Evolutionary conservation across 2,888 invertebrate genomes (phyloP).

Genomic region (Eupithecia tripunctaria): DNA sequence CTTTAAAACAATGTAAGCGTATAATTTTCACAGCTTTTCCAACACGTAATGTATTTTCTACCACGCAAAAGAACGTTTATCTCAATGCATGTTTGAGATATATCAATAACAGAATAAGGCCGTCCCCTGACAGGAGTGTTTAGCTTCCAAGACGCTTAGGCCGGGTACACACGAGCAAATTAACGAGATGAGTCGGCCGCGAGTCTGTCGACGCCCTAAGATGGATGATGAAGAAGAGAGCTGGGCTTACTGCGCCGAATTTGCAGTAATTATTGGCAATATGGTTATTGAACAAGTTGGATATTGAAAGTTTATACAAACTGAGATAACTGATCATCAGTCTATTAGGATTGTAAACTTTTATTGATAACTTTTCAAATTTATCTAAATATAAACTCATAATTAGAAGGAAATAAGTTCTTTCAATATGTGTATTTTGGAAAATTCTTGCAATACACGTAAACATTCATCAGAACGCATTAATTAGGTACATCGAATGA

Average conservation of each 20-base stretch:
- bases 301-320: too few species aligned
- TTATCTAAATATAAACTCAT: too few species aligned
- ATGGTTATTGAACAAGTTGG: neutral
- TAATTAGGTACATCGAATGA: too few species aligned
- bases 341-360: too few species aligned
- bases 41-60: neutral
- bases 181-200: constrained; percentile 68
- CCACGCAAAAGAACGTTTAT: constrained; percentile 9
- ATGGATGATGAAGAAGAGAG: constrained; percentile 61
- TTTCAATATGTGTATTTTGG: too few species aligned
- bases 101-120: constrained; percentile 35
- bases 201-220: constrained; percentile 69
- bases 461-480: too few species aligned
- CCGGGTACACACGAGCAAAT: constrained; percentile 58
- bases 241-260: constrained; percentile 59
- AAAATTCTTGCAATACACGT: too few species aligned
- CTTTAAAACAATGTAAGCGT: too few species aligned
- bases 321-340: too few species aligned
- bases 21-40: neutral
- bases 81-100: constrained; percentile 14
- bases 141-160: constrained; percentile 38
- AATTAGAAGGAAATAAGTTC: too few species aligned
- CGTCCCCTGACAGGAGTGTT: constrained; percentile 29
- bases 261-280: constrained; percentile 2
- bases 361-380: too few species aligned